Base-by-base conservation (phyloP, 2,113 vertebrate genomes). In the Pseudopodoces humilis region DNA sequence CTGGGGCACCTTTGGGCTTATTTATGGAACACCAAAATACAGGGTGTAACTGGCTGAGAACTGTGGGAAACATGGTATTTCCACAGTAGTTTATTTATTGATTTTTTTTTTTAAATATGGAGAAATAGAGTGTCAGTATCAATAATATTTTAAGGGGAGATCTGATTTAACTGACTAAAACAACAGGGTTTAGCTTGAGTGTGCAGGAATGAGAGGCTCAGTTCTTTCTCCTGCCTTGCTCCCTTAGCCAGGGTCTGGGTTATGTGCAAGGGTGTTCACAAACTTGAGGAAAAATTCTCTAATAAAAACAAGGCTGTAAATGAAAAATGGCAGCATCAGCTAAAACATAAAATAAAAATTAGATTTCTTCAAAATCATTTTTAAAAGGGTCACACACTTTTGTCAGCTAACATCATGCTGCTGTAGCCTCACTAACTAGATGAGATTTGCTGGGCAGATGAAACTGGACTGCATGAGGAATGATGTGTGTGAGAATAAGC, bases 211-310 rank as follows among this genome's bases (percentile, higher is more conserved):
- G 53, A 35, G 9, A 17, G 35, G 46, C 35, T 85, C 49, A 41
- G 50, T 31, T 49, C 7, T 60, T 63, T 30, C 35, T 55, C 28
- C 53, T 46, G 41, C 68, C 21, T 47, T n/a, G 25, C 20, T 79
- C 7, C 52, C 58, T 30, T 16, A 41, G 63, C 58, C 28, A 6
- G 23, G 24, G 27, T 31, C 5, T 50, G 62, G 15, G 16, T 4
- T 46, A 12, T 0, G 0, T 52, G 41, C 19, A 31, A 28, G 28
- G 24, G 3, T n/a, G 25, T 11, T 84, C 39, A 27, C 22, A 37
- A 18, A 47, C 39, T 13, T 63, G n/a, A 25, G 31, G 21, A 19
- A 60, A 24, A 88, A 6, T 22, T 50, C 31, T 63, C 13, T 8
- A 2, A 2, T 7, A 44, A 56, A 92, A 59, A 18, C 24, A 50